Percentiles rank a stretch among this genome's conserved stretches.
These are phyloP conservation scores for Pangasius macronema DNA, from an alignment of 2,797 vertebrate species.

Conservation along the genomic window DNA sequence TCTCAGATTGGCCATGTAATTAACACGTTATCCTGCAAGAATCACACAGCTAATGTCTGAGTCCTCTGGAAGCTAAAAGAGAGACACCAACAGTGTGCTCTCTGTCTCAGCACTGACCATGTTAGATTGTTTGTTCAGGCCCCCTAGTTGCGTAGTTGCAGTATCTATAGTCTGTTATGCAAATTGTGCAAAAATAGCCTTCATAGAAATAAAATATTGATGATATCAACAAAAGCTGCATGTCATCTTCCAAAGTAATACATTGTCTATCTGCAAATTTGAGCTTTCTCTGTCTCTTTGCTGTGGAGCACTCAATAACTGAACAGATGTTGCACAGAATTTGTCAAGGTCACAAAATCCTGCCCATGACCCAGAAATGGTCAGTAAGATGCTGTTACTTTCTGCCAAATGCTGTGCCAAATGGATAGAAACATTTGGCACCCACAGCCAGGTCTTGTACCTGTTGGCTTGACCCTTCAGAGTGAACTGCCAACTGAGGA, in stretches of 20 bases:
- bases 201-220: background rate
- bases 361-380: no score
- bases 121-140: background rate
- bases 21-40: background rate
- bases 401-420: background rate
- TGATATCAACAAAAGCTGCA: background rate
- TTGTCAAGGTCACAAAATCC: no score
- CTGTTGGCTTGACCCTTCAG: background rate
- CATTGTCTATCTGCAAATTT: background rate
- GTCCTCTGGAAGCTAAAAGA: background rate
- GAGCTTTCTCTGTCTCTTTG: background rate
- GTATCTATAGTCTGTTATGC: background rate
- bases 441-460: background rate
- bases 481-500: background rate
- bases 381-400: no score
- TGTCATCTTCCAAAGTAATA: background rate
- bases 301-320: background rate
- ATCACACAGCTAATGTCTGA: background rate
- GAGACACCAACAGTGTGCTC: background rate
- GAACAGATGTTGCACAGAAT: background rate
- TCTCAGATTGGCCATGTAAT: background rate
- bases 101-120: background rate
- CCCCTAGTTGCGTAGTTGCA: background rate
- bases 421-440: background rate
- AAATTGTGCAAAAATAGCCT: background rate